Percentiles rank a stretch among this genome's conserved stretches.
phyloP scores from a whole-genome alignment of 2,113 vertebrate genomes.

The Syrmaticus mikado region DNA sequence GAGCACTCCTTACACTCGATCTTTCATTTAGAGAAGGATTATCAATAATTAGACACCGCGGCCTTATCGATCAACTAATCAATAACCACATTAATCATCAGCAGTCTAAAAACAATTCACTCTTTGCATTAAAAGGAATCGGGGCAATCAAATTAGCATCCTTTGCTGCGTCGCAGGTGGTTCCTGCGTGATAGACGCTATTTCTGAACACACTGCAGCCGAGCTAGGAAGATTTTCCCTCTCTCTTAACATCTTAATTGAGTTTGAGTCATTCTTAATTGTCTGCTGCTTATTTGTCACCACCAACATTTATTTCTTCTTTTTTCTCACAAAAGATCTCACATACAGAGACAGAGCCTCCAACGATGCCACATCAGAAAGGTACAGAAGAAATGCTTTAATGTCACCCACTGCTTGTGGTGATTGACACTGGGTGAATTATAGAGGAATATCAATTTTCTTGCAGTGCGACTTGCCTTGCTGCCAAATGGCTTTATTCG shows the following conservation, averaged over 20 bases:
- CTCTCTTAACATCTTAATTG: not conserved
- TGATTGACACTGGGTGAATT: not conserved
- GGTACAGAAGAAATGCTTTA: not conserved
- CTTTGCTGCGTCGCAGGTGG: constrained; percentile 32
- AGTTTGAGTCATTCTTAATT: not conserved
- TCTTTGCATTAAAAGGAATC: constrained; percentile 77
- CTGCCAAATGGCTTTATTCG: not conserved
- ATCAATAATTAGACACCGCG: constrained; percentile 86
- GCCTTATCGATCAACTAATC: constrained; percentile 84
- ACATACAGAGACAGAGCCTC: not conserved
- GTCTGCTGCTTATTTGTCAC: not conserved
- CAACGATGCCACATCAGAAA: not conserved
- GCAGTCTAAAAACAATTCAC: constrained; percentile 79
- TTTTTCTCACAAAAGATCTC: not conserved
- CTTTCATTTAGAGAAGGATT: constrained; percentile 86
- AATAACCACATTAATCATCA: constrained; percentile 83
- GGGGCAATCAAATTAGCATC: constrained; percentile 72
- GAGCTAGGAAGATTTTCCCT: not conserved
- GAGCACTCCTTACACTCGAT: constrained; percentile 79
- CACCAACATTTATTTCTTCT: not conserved
- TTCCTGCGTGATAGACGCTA: not conserved
- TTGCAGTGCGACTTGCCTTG: not conserved
- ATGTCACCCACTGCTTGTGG: not conserved
- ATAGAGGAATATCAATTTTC: not conserved
- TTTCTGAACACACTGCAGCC: not conserved